Conservation (phyloP, 2,888 invertebrate species). For the Notodromas monacha region DNA sequence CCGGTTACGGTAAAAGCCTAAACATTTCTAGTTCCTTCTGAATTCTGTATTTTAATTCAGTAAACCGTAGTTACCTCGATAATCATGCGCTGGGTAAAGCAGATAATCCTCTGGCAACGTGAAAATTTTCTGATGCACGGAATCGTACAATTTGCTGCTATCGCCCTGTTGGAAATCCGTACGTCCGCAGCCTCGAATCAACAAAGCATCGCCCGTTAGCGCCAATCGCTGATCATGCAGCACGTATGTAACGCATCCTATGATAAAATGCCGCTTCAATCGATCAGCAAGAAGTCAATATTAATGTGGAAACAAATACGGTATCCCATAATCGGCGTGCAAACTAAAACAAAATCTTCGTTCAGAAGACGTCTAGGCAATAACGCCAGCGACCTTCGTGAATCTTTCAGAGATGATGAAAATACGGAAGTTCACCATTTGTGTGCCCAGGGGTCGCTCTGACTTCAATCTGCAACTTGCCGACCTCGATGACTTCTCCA, state of each 20-base stretch:
- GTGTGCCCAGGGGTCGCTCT: slow-evolving; percentile 18
- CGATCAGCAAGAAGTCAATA: too few species aligned
- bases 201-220: slow-evolving; percentile 22
- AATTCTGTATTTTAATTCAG: not conserved
- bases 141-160: slow-evolving; percentile 17
- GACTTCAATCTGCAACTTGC: slow-evolving; percentile 14
- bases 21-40: too few species aligned
- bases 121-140: slow-evolving; percentile 20
- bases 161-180: slow-evolving; percentile 24
- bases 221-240: slow-evolving; percentile 12
- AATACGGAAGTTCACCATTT: slow-evolving; percentile 13
- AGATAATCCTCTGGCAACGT: slow-evolving; percentile 17
- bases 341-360: too few species aligned
- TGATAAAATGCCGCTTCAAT: too few species aligned
- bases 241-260: slow-evolving; percentile 18
- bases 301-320: too few species aligned
- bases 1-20: too few species aligned
- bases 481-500: slow-evolving; percentile 16
- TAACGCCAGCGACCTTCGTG: too few species aligned
- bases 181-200: slow-evolving; percentile 22
- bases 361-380: too few species aligned
- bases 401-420: too few species aligned
- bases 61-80: too few species aligned
- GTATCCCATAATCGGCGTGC: too few species aligned
- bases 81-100: slow-evolving; percentile 22